Conservation (phyloP, 2,113 vertebrate genomes). For the Oceanites oceanicus region DNA sequence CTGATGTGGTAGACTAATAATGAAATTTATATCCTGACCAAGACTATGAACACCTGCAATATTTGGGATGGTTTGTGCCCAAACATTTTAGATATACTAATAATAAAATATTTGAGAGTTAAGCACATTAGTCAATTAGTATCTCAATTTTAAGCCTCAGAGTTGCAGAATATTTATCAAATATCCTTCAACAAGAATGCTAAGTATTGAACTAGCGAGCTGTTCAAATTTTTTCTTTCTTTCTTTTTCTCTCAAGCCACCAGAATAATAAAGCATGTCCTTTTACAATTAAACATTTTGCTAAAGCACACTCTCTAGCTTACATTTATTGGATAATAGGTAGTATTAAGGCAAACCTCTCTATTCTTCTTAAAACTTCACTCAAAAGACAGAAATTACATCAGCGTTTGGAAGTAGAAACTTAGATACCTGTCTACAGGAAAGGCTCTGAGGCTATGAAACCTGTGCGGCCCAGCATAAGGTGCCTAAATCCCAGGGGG, state of each 20-base stretch:
- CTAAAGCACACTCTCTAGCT: neutral
- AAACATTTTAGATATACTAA: neutral
- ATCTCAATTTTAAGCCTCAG: neutral
- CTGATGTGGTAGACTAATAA: neutral
- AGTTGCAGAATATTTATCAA: neutral
- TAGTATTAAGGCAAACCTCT: neutral
- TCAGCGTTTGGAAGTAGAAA: neutral
- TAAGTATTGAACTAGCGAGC: neutral
- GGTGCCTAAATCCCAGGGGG: neutral
- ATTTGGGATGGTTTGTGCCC: neutral
- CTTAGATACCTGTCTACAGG: neutral
- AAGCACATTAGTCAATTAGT: neutral
- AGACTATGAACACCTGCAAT: neutral
- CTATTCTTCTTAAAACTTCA: neutral
- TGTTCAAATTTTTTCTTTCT: neutral
- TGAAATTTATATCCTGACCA: neutral
- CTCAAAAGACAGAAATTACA: neutral
- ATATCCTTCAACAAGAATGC: neutral
- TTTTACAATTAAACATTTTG: neutral
- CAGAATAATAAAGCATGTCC: neutral
- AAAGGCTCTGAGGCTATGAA: neutral
- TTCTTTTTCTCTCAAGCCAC: neutral
- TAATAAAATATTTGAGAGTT: neutral
- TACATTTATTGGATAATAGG: neutral
- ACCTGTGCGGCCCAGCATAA: neutral